Base-by-base conservation (phyloP, 2,113 vertebrate species). In the Corvus hawaiiensis region DNA sequence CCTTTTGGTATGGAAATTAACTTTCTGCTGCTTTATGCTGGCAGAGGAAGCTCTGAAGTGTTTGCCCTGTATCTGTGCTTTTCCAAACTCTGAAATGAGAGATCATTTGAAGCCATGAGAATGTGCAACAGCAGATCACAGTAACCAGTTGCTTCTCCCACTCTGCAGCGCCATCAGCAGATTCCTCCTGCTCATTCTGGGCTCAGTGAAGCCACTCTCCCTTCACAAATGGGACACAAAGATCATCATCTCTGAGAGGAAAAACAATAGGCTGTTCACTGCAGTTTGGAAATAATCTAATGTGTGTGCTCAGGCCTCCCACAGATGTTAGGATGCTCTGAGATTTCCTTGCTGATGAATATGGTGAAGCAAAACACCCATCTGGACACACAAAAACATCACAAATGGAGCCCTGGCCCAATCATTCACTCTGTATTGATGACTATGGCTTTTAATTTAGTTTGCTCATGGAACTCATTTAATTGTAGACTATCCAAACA, bases 331-430 rank as follows among this genome's bases (percentile, higher is more conserved):
- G 49, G 39, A 73, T 61, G 71, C 86, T 54, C 67, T 79, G 68
- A 87, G 81, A 92, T 78, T 59, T 90, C 91, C 89, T 83, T 84
- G 78, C 71, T 98, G 97, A 96, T 94, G 79, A 95, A 97, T 83
- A 92, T 35, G 39, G 77, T 35, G 96, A 97, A 94, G 64, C 81
- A 95, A 92, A 52, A 7, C 55, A 76, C 93, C 94, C 97, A 97
- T 97, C 96, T 97, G 96, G 96, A 94, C 19, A 33, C 85, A 63
- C 35, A 87, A 89, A 94, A 96, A 28, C 96, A 14, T 52, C 69
- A 79, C 66, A 94, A 94, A 90, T 26, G 71, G 96, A 97, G 75
- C 67, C 67, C 79, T 44, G 87, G 66, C 78, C 90, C 89, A 90
- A 95, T 85, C 95, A 95, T 85, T 97, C 95, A 93, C 78, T 69